phyloP scores from a whole-genome alignment of 2,797 vertebrate species.

The Manis crassicaudata region DNA sequence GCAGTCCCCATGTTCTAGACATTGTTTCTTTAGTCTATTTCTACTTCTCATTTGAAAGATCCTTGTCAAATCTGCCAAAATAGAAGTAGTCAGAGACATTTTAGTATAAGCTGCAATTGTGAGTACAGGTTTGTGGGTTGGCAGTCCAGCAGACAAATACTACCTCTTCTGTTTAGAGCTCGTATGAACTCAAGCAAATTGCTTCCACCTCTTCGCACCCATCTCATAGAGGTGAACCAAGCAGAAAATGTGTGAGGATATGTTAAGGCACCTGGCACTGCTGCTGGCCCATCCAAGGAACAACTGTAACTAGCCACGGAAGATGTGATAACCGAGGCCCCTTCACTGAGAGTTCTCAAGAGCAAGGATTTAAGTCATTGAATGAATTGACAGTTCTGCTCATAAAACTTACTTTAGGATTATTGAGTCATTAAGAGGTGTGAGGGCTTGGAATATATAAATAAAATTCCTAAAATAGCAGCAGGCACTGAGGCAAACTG shows the following conservation, averaged over 20 bases:
- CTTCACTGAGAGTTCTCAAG: background rate
- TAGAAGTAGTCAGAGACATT: background rate
- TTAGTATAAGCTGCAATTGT: background rate
- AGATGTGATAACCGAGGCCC: background rate
- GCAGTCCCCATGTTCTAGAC: background rate
- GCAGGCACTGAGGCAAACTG: background rate
- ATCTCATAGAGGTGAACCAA: background rate
- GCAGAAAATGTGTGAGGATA: background rate
- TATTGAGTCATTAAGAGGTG: background rate
- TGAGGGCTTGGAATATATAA: background rate
- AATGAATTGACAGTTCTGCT: background rate
- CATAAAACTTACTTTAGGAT: background rate
- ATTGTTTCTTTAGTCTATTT: background rate
- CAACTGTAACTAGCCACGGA: too few species aligned
- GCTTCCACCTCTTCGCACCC: background rate
- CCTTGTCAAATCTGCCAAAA: background rate
- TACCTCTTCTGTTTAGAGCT: background rate
- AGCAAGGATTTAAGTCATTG: background rate
- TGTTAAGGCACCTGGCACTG: background rate
- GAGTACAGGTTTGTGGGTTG: background rate
- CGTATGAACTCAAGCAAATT: background rate
- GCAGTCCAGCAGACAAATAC: background rate
- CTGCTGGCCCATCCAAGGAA: background rate
- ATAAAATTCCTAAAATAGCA: background rate
- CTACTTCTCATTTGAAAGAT: conserved; percentile 12